Percentiles rank a stretch among this genome's conserved stretches.
Conservation (phyloP, 2,888 invertebrate species). For the Lymantria dispar region DNA sequence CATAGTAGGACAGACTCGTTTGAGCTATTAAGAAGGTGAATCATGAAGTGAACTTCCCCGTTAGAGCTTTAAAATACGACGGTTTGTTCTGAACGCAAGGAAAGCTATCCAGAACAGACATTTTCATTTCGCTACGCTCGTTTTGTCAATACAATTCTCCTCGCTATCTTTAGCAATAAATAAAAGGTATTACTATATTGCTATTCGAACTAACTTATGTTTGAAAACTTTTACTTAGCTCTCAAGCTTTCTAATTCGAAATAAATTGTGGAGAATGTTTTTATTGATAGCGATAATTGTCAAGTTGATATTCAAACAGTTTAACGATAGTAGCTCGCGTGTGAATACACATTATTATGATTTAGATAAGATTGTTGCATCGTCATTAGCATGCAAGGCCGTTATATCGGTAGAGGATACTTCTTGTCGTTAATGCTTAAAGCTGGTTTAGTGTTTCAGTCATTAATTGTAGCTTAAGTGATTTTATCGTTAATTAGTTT, state of each 20-base stretch:
- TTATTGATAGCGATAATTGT: conserved; percentile 37
- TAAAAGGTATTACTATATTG: conserved; percentile 30
- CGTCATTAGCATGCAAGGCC: conserved; percentile 10
- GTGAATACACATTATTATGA: conserved; percentile 20
- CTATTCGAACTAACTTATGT: conserved; percentile 20
- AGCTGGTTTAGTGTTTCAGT: neutral
- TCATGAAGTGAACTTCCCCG: neutral
- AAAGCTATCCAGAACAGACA: conserved; percentile 20
- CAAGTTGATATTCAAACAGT: conserved; percentile 23
- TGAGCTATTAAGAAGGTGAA: too few species aligned
- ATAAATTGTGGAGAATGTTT: conserved; percentile 38
- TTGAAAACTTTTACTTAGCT: conserved; percentile 37
- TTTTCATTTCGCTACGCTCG: conserved; percentile 41
- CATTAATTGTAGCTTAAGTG: neutral
- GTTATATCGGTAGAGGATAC: conserved; percentile 9
- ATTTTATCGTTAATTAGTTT: conserved; percentile 2
- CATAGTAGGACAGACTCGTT: too few species aligned
- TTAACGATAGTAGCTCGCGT: conserved; percentile 20
- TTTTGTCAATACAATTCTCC: conserved; percentile 39
- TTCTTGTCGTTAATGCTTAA: conserved; percentile 3
- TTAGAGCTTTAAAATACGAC: neutral
- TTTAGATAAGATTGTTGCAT: conserved; percentile 19
- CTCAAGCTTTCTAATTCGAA: conserved; percentile 39
- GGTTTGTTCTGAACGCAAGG: neutral
- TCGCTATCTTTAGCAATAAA: conserved; percentile 33